These are phyloP conservation scores for Osmerus mordax DNA, from an alignment of 2,113 vertebrate species.

Conservation along the genomic window DNA sequence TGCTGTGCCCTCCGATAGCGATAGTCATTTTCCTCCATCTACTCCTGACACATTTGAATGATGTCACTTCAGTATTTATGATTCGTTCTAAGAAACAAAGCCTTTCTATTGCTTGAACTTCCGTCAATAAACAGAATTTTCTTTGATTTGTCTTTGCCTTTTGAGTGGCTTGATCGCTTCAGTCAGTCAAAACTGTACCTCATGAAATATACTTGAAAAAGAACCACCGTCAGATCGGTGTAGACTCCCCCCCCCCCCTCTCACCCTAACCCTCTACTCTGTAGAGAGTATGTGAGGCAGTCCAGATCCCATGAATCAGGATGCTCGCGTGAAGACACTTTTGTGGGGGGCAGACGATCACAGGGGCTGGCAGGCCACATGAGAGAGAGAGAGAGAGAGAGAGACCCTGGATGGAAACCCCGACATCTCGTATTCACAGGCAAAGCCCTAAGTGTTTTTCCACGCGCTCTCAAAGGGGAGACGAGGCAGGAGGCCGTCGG, in stretches of 20 bases:
- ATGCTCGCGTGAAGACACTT: too few relatives aligned
- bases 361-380: constrained; percentile 58
- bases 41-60: neutral
- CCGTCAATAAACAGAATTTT: neutral
- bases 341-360: constrained; percentile 44
- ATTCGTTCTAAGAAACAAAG: too few relatives aligned
- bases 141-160: constrained; percentile 10
- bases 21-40: constrained; percentile 23
- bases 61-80: too few relatives aligned
- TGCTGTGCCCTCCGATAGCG: constrained; percentile 22
- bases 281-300: too few relatives aligned
- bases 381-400: constrained; percentile 60
- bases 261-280: too few relatives aligned
- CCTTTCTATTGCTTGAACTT: too few relatives aligned
- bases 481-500: constrained; percentile 36
- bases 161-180: neutral
- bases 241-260: too few relatives aligned
- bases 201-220: constrained; percentile 1
- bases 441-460: constrained; percentile 61
- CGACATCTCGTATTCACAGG: constrained; percentile 60
- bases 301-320: too few relatives aligned
- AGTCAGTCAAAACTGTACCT: neutral
- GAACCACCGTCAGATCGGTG: too few relatives aligned
- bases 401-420: constrained; percentile 45
- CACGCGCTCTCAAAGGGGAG: constrained; percentile 49